Evolutionary conservation across 2,797 vertebrate genomes (phyloP).

Genomic region (Rhodeus uyekii): DNA sequence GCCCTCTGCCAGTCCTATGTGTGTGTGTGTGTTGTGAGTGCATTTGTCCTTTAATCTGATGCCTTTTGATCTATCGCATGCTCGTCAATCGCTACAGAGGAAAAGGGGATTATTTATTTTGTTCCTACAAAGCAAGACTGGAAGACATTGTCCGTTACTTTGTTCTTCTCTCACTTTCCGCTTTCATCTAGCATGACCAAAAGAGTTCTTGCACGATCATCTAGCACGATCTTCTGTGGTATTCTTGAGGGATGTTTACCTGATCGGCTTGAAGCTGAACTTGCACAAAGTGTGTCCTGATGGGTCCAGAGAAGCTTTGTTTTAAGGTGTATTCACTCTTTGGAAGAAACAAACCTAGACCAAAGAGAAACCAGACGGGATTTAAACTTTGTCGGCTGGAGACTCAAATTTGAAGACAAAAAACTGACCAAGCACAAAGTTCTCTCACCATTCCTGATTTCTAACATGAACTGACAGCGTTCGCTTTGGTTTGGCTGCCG

Average conservation of each 20-base stretch:
- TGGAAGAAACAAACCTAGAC: neutral
- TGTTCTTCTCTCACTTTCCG: constrained; percentile 53
- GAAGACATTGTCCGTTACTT: constrained; percentile 16
- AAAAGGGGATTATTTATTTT: constrained; percentile 67
- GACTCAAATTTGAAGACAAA: too few species aligned
- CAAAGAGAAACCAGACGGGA: neutral
- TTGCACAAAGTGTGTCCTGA: neutral
- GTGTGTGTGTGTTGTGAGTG: constrained; percentile 47
- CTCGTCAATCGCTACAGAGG: constrained; percentile 65
- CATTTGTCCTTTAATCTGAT: constrained; percentile 69
- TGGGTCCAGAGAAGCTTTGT: neutral
- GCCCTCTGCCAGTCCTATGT: constrained; percentile 71
- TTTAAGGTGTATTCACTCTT: neutral
- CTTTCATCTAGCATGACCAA: constrained; percentile 24
- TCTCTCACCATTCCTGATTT: too few species aligned
- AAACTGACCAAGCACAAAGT: too few species aligned
- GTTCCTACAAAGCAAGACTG: constrained; percentile 43
- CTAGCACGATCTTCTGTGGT: neutral
- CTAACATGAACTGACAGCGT: too few species aligned
- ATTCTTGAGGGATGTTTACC: neutral
- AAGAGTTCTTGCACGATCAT: too few species aligned
- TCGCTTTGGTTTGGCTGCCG: too few species aligned
- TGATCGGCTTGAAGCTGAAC: neutral
- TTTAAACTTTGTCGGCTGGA: too few species aligned
- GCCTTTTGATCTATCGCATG: constrained; percentile 77